Conservation (phyloP, 2,888 invertebrate genomes). For the Platycheirus rosarum region DNA sequence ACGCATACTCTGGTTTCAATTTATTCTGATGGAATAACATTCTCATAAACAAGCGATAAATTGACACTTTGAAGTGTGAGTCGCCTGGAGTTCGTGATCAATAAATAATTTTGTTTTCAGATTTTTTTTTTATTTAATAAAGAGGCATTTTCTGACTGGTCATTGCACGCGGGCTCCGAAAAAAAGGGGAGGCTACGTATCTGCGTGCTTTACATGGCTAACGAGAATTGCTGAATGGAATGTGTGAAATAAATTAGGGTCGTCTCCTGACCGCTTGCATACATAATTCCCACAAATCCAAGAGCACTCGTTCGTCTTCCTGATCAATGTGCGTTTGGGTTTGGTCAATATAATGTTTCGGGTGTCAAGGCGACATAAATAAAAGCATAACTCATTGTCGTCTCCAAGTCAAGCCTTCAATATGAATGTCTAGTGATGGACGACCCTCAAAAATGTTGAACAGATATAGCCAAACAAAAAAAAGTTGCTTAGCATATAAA, state of each 20-base stretch:
- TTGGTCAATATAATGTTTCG: slow-evolving; percentile 50
- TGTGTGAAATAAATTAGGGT: slow-evolving; percentile 70
- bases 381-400: slow-evolving; percentile 57
- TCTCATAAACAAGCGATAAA: slow-evolving; percentile 71
- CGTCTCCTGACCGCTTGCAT: slow-evolving; percentile 52
- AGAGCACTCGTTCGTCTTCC: slow-evolving; percentile 40
- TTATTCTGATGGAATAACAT: slow-evolving; percentile 58
- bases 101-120: slow-evolving; percentile 63
- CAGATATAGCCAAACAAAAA: slow-evolving; percentile 45
- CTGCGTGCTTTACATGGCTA: slow-evolving; percentile 49
- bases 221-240: slow-evolving; percentile 44
- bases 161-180: slow-evolving; percentile 13
- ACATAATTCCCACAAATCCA: slow-evolving; percentile 59
- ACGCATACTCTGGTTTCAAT: slow-evolving; percentile 66
- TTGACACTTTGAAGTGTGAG: slow-evolving; percentile 74
- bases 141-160: slow-evolving; percentile 39
- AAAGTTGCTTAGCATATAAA: slow-evolving; percentile 34
- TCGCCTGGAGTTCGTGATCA: slow-evolving; percentile 63
- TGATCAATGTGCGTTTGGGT: slow-evolving; percentile 62
- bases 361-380: slow-evolving; percentile 62
- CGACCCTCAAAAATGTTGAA: slow-evolving; percentile 17
- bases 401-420: slow-evolving; percentile 20
- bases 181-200: slow-evolving; percentile 14
- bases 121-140: slow-evolving; percentile 34
- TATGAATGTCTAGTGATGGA: slow-evolving; percentile 19